A percentile compares a stretch with the other conserved stretches of the same genome.
phyloP scores from a whole-genome alignment of 2,888 invertebrate genomes.

The Frankliniella intonsa region DNA sequence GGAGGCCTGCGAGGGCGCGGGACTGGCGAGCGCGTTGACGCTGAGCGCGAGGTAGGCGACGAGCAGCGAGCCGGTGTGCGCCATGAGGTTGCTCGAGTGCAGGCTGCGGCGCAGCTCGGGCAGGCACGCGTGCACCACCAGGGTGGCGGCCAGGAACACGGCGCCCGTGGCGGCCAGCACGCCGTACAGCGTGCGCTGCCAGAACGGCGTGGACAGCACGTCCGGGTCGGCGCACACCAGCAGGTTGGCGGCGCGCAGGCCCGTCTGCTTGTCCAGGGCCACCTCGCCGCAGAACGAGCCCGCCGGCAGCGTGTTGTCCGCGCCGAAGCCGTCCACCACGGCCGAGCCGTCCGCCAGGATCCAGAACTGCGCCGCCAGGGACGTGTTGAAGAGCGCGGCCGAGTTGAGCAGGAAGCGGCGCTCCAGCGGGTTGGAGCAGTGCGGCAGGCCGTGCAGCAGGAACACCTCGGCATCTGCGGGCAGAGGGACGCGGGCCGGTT shows the following conservation, averaged over 20 bases:
- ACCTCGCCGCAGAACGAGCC: conserved; percentile 21
- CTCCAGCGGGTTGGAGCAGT: conserved; percentile 32
- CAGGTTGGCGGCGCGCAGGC: not conserved
- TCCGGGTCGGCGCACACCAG: conserved; percentile 3
- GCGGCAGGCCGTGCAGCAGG: conserved; percentile 29
- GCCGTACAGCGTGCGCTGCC: conserved; percentile 35
- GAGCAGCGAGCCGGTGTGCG: conserved; percentile 38
- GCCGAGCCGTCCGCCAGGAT: conserved; percentile 17
- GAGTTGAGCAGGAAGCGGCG: conserved; percentile 34
- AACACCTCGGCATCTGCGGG: conserved; percentile 32
- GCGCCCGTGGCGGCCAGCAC: conserved; percentile 36
- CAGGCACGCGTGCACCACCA: conserved; percentile 37
- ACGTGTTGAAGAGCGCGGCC: conserved; percentile 15
- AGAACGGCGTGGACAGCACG: not conserved
- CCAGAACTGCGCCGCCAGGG: conserved; percentile 28
- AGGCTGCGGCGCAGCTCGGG: conserved; percentile 36
- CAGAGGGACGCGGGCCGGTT: not conserved
- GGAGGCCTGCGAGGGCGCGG: conserved; percentile 5
- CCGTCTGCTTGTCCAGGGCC: not conserved
- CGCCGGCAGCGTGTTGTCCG: not conserved
- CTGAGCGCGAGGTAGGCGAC: conserved; percentile 36
- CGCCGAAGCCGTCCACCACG: conserved; percentile 11
- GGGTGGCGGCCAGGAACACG: conserved; percentile 37
- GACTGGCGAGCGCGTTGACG: conserved; percentile 32
- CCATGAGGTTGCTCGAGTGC: conserved; percentile 37